Evolutionary conservation across 2,888 invertebrate species (phyloP).

Genomic region (Epicampocera succincta): DNA sequence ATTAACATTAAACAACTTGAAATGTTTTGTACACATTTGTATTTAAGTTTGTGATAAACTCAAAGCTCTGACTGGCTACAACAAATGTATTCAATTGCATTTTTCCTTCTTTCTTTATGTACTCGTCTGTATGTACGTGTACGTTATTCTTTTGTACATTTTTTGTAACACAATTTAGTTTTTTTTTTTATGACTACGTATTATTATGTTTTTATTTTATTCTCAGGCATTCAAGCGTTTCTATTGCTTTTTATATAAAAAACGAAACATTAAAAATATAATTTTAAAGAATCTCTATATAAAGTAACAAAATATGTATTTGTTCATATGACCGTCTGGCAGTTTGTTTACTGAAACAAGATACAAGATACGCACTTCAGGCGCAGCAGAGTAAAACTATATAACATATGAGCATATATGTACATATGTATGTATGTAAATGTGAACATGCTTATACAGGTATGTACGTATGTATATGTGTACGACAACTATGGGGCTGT

Average conservation of each 20-base stretch:
- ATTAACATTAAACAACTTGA: slow-evolving; percentile 52
- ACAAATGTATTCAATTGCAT: too few species aligned
- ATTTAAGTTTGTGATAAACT: too few species aligned
- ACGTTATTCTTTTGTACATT: slow-evolving; percentile 36
- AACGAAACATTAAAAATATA: background rate
- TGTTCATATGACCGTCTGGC: slow-evolving; percentile 16
- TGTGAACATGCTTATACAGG: too few species aligned
- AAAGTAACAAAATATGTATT: slow-evolving; percentile 40
- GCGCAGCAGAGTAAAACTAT: background rate
- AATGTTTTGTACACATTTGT: slow-evolving; percentile 5
- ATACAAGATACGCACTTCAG: slow-evolving; percentile 20
- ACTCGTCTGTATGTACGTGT: slow-evolving; percentile 10
- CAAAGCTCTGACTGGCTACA: background rate
- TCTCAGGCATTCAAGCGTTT: slow-evolving; percentile 57
- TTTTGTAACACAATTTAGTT: background rate
- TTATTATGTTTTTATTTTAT: slow-evolving; percentile 29
- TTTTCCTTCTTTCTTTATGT: too few species aligned
- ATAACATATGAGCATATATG: slow-evolving; percentile 8
- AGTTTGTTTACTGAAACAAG: slow-evolving; percentile 21
- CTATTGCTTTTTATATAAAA: slow-evolving; percentile 43
- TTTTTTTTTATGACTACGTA: slow-evolving; percentile 10
- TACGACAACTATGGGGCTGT: too few species aligned
- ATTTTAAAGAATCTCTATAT: background rate
- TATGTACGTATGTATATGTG: too few species aligned
- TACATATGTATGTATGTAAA: too few species aligned